phyloP scores from a whole-genome alignment of 1,140 invertebrate genomes.

The Caenorhabditis brenneri region DNA sequence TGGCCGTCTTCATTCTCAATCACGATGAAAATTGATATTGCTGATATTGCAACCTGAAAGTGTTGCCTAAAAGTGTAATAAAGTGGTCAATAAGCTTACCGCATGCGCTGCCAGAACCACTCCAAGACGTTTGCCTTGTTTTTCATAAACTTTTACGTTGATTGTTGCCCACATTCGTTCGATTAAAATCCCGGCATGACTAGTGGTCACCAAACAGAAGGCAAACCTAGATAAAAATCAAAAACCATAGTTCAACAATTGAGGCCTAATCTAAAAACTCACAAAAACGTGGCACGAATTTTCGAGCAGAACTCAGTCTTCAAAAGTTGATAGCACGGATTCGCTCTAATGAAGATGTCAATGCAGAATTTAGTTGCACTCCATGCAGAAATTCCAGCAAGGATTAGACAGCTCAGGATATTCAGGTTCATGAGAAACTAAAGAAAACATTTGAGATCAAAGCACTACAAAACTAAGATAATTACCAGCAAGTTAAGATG shows the following conservation, averaged over 20 bases:
- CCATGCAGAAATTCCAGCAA: background rate
- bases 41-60: background rate
- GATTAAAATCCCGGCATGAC: background rate
- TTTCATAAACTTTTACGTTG: background rate
- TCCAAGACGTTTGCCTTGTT: background rate
- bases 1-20: background rate
- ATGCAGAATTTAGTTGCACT: background rate
- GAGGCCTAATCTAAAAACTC: too few species aligned
- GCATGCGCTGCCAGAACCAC: background rate
- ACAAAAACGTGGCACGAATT: background rate
- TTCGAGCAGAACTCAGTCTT: background rate
- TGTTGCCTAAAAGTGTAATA: background rate
- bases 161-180: background rate
- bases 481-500: background rate
- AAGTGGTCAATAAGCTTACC: background rate
- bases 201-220: background rate
- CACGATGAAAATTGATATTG: background rate
- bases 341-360: background rate
- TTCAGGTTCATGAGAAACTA: background rate
- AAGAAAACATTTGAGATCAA: background rate
- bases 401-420: background rate
- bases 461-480: too few species aligned
- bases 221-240: conserved; percentile 2
- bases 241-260: too few species aligned
- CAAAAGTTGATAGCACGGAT: background rate